Evolutionary conservation across 64 coral and sea anemone genomes (phyloP).

Genomic region (Hydrozoanthus tunicans): DNA sequence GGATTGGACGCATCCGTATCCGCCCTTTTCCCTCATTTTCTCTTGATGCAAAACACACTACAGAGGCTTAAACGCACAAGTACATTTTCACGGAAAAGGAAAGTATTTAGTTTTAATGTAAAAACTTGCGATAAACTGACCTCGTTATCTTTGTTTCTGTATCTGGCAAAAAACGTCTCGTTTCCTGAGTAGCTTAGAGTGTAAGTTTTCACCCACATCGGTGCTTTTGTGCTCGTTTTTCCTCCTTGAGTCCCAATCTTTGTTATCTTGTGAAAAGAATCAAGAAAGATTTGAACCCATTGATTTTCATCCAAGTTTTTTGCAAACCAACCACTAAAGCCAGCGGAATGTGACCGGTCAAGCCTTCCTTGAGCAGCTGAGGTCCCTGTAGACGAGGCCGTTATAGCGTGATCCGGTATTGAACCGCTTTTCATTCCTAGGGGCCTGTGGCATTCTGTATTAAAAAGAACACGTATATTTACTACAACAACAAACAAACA

Average conservation of each 20-base stretch:
- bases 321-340: neutral
- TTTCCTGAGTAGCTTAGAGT: neutral
- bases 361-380: neutral
- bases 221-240: no score
- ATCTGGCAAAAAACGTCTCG: no score
- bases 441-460: neutral
- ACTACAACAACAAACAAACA: no score
- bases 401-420: neutral
- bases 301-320: neutral
- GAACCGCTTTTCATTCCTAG: neutral
- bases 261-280: neutral
- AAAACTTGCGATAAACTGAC: no score
- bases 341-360: neutral
- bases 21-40: no score
- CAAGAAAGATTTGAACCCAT: constrained; percentile 3
- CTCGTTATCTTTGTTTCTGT: no score
- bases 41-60: no score
- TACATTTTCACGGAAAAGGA: no score
- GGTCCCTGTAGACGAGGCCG: neutral
- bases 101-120: no score
- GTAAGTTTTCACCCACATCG: neutral
- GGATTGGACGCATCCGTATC: no score
- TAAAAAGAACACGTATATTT: neutral
- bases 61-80: no score
- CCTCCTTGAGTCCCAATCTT: constrained; percentile 4